These are phyloP conservation scores for Apomyelois bistriatella DNA, from an alignment of 2,888 invertebrate species.

Conservation along the genomic window DNA sequence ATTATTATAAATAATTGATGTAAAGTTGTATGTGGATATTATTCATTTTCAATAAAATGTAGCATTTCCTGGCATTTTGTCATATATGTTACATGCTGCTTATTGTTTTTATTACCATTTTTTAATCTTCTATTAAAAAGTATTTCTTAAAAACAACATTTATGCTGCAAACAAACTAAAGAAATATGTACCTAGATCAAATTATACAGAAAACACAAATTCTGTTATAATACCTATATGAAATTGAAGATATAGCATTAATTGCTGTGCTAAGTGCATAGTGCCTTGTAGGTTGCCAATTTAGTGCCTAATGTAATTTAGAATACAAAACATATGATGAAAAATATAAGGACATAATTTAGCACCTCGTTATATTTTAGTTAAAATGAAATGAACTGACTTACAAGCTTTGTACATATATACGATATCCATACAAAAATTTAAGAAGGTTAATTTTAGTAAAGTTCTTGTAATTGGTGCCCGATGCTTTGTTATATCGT, in stretches of 20 bases:
- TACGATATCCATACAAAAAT: slow-evolving; percentile 2
- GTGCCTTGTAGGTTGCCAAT: slow-evolving; percentile 82
- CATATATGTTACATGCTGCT: too few relatives aligned
- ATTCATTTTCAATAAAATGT: too few relatives aligned
- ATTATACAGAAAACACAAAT: slow-evolving; percentile 21
- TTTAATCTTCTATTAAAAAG: too few relatives aligned
- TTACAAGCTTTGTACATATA: slow-evolving; percentile 27
- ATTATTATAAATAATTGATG: too few relatives aligned
- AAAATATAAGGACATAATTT: slow-evolving; percentile 32
- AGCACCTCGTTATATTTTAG: slow-evolving; percentile 21
- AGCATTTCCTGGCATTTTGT: too few relatives aligned
- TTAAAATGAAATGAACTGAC: slow-evolving; percentile 21
- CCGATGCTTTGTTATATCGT: background rate
- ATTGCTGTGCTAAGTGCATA: slow-evolving; percentile 79
- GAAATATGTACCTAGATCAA: too few relatives aligned
- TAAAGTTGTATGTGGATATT: too few relatives aligned
- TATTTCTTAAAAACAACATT: too few relatives aligned
- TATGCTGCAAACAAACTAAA: too few relatives aligned
- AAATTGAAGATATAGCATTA: slow-evolving; percentile 55
- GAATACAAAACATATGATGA: slow-evolving; percentile 36
- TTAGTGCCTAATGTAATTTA: slow-evolving; percentile 76
- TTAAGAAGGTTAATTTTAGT: background rate
- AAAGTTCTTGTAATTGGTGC: background rate
- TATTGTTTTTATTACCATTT: too few relatives aligned
- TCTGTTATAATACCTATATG: slow-evolving; percentile 47